Evolutionary conservation across 2,113 vertebrate species (phyloP), one percentile per base, ranked within the genome.

Genomic region (Toxostoma redivivum): DNA sequence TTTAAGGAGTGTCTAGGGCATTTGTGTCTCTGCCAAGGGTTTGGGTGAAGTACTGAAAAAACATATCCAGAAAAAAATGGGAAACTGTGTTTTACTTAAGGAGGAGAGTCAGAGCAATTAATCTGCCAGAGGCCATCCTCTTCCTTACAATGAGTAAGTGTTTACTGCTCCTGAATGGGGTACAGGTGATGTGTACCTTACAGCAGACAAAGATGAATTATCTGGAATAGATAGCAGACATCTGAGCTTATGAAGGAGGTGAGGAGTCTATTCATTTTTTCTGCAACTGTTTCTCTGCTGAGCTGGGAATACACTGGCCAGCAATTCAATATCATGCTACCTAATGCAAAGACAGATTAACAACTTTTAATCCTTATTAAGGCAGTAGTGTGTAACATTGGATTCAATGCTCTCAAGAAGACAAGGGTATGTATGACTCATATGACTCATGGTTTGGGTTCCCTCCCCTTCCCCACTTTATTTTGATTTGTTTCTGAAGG

Each of bases 1-100:
- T 83, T 70, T 53, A 71, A 90, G 40, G 40, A 40, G 27, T 54
- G 24, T 67, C 67, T 72, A 44, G 58, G 80, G 73, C 44, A 81
- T 54, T 81, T 92, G 37, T 81, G n/a, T 60, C 60, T 85, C 53
- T 92, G 80, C 54, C 90, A 92, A 79, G 50, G 24, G n/a, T 81
- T 97, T 93, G 62, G 25, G 90, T 77, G 47, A 88, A 86, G 31
- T 38, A 76, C 74, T 73, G 71, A 82, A 96, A 92, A 69, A 86
- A 76, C 27, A 62, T 15, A 62, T 30, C 44, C 51, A 80, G 35
- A 47, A 74, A 74, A 81, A 80, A 73, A 51, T 0, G 21, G 60
- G 62, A 57, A 81, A 81, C 27, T 15, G 2, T 87, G 53, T 81
- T 88, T 90, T 85, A 69, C 40, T 90, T 66, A 37, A 42, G 31